These are phyloP conservation scores for Anolis carolinensis DNA, from an alignment of 2,113 vertebrate species.

Conservation along the genomic window DNA sequence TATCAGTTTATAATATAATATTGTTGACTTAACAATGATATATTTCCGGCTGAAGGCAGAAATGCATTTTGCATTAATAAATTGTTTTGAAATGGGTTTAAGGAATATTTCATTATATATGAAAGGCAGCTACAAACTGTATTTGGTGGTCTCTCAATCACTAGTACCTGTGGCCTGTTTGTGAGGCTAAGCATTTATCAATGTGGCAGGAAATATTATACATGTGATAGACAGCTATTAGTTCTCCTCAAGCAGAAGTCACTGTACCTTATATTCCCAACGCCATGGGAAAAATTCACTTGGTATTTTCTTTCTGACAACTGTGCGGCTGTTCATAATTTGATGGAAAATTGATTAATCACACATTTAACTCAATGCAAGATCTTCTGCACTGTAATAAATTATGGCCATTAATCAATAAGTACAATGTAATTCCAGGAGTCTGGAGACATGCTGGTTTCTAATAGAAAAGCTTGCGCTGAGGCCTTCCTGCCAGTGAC, in stretches of 20 bases:
- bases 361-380: slow-evolving; percentile 97
- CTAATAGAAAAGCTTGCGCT: slow-evolving; percentile 97
- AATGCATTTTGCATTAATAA: slow-evolving; percentile 90
- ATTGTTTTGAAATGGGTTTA: slow-evolving; percentile 85
- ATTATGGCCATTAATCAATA: slow-evolving; percentile 99
- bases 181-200: slow-evolving; percentile 88
- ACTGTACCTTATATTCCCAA: slow-evolving; percentile 77
- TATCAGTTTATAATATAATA: slow-evolving; percentile 93
- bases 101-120: slow-evolving; percentile 88
- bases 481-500: slow-evolving; percentile 91
- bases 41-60: slow-evolving; percentile 90
- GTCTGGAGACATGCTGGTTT: slow-evolving; percentile 97
- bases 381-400: slow-evolving; percentile 96
- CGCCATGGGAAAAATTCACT: slow-evolving; percentile 87
- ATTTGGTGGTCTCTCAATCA: slow-evolving; percentile 88
- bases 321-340: slow-evolving; percentile 91
- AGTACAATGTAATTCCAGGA: slow-evolving; percentile 95
- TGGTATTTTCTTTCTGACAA: slow-evolving; percentile 87
- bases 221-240: slow-evolving; percentile 92
- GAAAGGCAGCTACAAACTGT: slow-evolving; percentile 82
- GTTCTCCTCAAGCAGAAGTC: slow-evolving; percentile 83
- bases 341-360: slow-evolving; percentile 99
- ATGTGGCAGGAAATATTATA: slow-evolving; percentile 89
- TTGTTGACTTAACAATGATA: slow-evolving; percentile 98
- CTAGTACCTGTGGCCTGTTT: slow-evolving; percentile 90